Base-by-base conservation (phyloP, 2,888 invertebrate species). In the Dynastes tityus region DNA sequence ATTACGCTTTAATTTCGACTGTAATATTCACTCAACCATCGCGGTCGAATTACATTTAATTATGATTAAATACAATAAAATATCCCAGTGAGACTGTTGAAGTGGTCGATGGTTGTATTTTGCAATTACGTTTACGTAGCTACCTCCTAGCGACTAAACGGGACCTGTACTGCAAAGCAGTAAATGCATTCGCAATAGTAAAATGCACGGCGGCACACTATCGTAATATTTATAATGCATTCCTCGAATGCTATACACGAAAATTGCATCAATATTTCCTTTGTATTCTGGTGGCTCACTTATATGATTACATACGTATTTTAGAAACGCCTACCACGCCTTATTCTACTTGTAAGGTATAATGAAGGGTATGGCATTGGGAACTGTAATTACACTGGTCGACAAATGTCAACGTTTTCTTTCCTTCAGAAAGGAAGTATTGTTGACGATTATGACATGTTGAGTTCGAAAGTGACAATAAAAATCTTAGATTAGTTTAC, bases 11-110 rank as follows among this genome's bases (percentile, higher is more conserved):
- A 78, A 78, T 79, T 76, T 71, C 77, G 76, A 65, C 61, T 77
- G 79, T 79, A 64, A 77, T 79, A 79, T 79, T 77, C 73, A 79
- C 73, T 79, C 79, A 77, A 65, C 70, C 73, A 55, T 73, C 61
- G 45, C 61, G 61, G 73, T 61, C 40, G 77, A 71, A 79, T 79
- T 73, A 73, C 77, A 73, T 79, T 79, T 79, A 77, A 79, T 79
- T 79, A 71, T 77, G 64, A 58, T 55, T 79, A 77, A 79, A 77
- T 55, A 77, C 73, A 58, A 64, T 78, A 68, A 22, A 78, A 78
- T 45, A 45, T 71, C 64, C 71, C 63, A 61, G 73, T 71, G 63
- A 70, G 77, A 70, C 49, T 64, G 64, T 73, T 78, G 71, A 73
- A 73, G 71, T 45, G 70, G 77, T 78, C 63, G 77, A 53, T 71